Percentiles rank a stretch among this genome's conserved stretches.
These are phyloP conservation scores for Oryzias curvinotus DNA, from an alignment of 2,113 vertebrate genomes.

Conservation along the genomic window DNA sequence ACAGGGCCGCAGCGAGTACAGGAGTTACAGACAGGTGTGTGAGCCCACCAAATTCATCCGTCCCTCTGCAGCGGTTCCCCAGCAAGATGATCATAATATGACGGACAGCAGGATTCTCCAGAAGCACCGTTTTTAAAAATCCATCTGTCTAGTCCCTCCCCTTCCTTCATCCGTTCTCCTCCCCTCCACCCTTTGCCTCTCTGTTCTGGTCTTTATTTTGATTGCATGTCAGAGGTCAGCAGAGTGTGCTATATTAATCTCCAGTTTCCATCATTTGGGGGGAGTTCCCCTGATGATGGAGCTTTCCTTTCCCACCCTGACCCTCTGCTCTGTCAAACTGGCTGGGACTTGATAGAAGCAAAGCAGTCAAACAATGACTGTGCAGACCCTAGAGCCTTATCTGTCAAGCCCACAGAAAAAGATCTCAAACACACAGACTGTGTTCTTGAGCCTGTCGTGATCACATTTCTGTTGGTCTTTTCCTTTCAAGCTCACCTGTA, in stretches of 20 bases:
- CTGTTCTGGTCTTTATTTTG: slow-evolving; percentile 63
- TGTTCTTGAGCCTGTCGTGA: no score
- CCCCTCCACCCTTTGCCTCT: slow-evolving; percentile 27
- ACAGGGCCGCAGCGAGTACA: slow-evolving; percentile 78
- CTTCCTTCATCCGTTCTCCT: slow-evolving; percentile 14
- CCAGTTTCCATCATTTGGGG: slow-evolving; percentile 66
- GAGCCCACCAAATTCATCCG: neutral
- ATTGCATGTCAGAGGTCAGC: slow-evolving; percentile 55
- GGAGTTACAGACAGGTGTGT: slow-evolving; percentile 74
- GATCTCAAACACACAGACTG: neutral
- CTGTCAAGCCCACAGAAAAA: neutral
- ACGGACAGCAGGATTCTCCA: no score
- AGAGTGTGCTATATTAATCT: slow-evolving; percentile 63
- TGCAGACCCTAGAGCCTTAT: neutral
- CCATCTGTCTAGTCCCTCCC: neutral
- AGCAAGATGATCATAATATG: no score
- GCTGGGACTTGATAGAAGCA: neutral
- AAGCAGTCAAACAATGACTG: neutral
- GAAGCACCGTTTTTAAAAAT: neutral
- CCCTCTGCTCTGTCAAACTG: slow-evolving; percentile 5
- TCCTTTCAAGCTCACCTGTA: no score
- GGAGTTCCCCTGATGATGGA: slow-evolving; percentile 55
- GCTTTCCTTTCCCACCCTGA: slow-evolving; percentile 67
- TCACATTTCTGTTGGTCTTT: no score
- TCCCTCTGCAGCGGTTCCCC: no score